A percentile compares a stretch with the other conserved stretches of the same genome.
These are phyloP conservation scores for Promerops cafer DNA, from an alignment of 2,113 vertebrate genomes.

Conservation along the genomic window DNA sequence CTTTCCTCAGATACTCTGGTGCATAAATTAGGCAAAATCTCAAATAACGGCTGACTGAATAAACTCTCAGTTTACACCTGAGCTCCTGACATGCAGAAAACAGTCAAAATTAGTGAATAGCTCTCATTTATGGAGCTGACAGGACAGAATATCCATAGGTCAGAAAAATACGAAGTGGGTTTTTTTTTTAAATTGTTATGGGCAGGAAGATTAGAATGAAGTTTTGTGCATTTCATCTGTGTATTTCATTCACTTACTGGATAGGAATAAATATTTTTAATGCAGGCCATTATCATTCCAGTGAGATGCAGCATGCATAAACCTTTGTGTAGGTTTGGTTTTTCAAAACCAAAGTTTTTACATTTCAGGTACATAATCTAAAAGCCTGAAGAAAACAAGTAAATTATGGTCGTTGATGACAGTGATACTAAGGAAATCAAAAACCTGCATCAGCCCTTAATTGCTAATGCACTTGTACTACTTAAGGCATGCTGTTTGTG, in stretches of 20 bases:
- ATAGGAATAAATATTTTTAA: neutral
- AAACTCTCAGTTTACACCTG: neutral
- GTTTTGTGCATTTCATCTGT: neutral
- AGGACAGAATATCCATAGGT: neutral
- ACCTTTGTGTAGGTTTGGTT: constrained; percentile 10
- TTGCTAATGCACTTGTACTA: neutral
- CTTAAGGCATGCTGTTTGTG: constrained; percentile 8
- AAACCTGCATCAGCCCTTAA: neutral
- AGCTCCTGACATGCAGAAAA: neutral
- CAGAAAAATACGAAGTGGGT: neutral
- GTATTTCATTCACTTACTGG: too few species aligned
- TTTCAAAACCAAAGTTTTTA: constrained; percentile 53
- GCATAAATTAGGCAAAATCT: neutral
- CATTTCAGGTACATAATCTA: neutral
- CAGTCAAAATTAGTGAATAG: neutral
- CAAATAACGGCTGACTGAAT: neutral
- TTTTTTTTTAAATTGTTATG: neutral
- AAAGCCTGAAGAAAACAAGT: constrained; percentile 6
- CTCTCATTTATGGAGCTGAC: neutral
- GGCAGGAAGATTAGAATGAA: neutral
- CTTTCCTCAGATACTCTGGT: neutral
- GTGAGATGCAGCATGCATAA: constrained; percentile 32
- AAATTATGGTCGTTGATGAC: neutral
- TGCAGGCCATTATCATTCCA: neutral
- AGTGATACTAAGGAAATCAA: neutral